Evolutionary conservation across 1,140 invertebrate genomes (phyloP).

Genomic region (Hyposmocoma kahamanoa): DNA sequence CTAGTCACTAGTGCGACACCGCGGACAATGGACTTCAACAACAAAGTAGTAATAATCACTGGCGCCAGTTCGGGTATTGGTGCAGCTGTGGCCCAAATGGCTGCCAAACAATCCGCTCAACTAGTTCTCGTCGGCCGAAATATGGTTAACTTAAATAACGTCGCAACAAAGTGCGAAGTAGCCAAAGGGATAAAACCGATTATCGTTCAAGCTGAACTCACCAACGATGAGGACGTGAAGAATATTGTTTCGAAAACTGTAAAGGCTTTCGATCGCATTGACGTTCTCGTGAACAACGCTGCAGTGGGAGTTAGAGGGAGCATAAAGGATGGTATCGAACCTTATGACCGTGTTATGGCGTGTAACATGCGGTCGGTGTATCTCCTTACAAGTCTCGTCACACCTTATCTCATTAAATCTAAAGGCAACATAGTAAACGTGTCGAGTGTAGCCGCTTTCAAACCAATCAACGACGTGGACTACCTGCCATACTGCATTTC

Average conservation of each 20-base stretch:
- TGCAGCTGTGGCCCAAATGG: constrained; percentile 80
- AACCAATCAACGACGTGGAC: constrained; percentile 75
- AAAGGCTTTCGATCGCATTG: constrained; percentile 75
- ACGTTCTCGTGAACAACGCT: constrained; percentile 84
- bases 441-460: constrained; percentile 82
- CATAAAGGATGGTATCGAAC: constrained; percentile 77
- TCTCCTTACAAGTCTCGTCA: constrained; percentile 81
- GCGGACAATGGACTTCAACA: constrained; percentile 59
- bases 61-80: constrained; percentile 90
- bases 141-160: constrained; percentile 75
- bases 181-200: constrained; percentile 35
- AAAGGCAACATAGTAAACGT: constrained; percentile 88
- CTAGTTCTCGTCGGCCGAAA: constrained; percentile 82
- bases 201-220: constrained; percentile 75
- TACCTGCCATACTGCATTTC: constrained; percentile 83
- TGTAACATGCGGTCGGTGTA: constrained; percentile 82
- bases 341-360: constrained; percentile 81
- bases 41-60: constrained; percentile 78
- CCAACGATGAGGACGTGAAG: constrained; percentile 76
- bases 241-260: constrained; percentile 76
- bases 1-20: constrained; percentile 12
- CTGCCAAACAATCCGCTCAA: constrained; percentile 79
- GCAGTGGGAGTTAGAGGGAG: constrained; percentile 78
- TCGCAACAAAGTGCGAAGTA: constrained; percentile 61
- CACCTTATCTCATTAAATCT: constrained; percentile 80